Conservation (phyloP, 2,888 invertebrate genomes). For the Epirrita christyi region DNA sequence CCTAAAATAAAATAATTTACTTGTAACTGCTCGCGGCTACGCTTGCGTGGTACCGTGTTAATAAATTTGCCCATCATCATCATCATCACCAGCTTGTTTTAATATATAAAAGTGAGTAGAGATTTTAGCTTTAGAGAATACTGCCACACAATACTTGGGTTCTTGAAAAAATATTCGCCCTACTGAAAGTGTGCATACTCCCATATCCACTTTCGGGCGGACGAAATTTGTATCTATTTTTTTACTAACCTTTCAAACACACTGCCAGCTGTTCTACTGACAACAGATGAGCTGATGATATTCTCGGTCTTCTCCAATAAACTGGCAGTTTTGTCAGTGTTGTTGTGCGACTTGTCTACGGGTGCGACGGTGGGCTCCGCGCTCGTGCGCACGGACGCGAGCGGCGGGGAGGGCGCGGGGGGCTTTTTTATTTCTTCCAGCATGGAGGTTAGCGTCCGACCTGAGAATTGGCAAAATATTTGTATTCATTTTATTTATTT, state of each 20-base stretch:
- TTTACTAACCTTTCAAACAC: conserved; percentile 35
- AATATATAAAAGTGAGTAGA: no score
- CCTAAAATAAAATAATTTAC: background rate
- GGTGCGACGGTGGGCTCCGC: conserved; percentile 34
- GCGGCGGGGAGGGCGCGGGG: conserved; percentile 56
- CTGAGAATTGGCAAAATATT: conserved; percentile 43
- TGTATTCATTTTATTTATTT: no score
- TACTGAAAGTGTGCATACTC: no score
- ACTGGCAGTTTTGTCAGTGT: conserved; percentile 42
- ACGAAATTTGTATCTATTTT: no score
- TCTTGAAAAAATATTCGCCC: no score
- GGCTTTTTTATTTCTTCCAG: conserved; percentile 75
- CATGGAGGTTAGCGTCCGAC: conserved; percentile 72
- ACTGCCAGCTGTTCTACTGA: conserved; percentile 38
- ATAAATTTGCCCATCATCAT: no score
- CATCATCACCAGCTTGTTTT: no score
- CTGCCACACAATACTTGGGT: no score
- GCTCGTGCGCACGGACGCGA: conserved; percentile 46
- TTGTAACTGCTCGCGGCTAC: no score
- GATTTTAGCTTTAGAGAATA: no score
- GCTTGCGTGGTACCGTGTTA: no score
- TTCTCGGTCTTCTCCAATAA: conserved; percentile 8
- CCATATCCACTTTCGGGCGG: no score
- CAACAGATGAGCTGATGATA: conserved; percentile 17
- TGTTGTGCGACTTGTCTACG: conserved; percentile 50